These are phyloP conservation scores for Caiman crocodilus DNA, from an alignment of 2,797 vertebrate species.

Conservation along the genomic window DNA sequence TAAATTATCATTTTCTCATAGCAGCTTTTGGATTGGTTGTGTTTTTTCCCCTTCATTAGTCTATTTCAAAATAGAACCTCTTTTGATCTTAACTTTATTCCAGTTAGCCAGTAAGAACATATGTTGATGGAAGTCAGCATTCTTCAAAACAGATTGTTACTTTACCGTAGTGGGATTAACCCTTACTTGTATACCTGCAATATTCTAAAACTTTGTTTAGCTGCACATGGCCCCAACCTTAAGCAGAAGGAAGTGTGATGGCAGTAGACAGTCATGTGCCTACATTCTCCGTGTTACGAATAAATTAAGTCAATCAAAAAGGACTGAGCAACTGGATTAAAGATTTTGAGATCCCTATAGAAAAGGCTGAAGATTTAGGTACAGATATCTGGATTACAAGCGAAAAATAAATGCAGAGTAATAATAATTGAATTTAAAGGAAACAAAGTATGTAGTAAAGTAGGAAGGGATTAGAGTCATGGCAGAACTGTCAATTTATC, in stretches of 20 bases:
- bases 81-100: not conserved
- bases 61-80: not conserved
- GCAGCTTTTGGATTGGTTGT: not conserved
- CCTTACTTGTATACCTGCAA: not conserved
- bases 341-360: not conserved
- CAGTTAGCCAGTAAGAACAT: not conserved
- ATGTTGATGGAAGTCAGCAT: not conserved
- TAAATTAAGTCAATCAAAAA: not conserved
- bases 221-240: not conserved
- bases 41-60: not conserved
- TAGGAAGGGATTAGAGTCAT: not conserved
- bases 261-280: not conserved
- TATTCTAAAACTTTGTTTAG: not conserved
- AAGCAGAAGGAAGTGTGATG: not conserved
- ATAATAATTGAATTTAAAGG: not conserved
- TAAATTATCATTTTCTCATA: constrained; percentile 20
- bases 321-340: not conserved
- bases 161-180: not conserved
- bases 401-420: not conserved
- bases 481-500: not conserved
- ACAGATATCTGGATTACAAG: not conserved
- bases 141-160: not conserved
- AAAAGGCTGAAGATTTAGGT: accelerated
- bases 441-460: not conserved
- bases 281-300: not conserved